These are phyloP conservation scores for Paragorgia papillata DNA, from an alignment of 92 coral and sea anemone species.

Conservation along the genomic window DNA sequence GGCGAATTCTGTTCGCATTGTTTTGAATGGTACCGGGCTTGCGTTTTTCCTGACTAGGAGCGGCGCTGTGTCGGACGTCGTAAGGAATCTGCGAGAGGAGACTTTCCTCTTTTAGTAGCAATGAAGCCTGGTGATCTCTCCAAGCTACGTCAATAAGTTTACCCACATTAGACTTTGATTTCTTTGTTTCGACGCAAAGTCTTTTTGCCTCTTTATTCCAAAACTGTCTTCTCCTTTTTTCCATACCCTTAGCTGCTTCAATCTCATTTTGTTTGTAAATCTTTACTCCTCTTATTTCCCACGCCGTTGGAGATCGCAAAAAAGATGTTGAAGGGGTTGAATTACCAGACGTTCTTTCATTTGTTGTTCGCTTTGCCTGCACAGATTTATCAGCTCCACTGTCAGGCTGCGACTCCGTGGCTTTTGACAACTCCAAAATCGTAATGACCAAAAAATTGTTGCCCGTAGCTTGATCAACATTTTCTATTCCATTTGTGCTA, in stretches of 20 bases:
- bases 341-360: background rate
- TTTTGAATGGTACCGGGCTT: slow-evolving; percentile 41
- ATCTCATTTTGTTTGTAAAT: slow-evolving; percentile 11
- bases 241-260: slow-evolving; percentile 20
- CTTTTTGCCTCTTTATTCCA: slow-evolving; percentile 3
- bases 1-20: slow-evolving; percentile 42
- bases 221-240: slow-evolving; percentile 25
- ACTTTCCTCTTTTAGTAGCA: background rate
- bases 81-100: background rate
- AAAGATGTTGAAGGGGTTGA: background rate
- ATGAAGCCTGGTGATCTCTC: slow-evolving; percentile 5
- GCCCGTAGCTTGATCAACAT: background rate
- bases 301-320: slow-evolving; percentile 13
- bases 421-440: background rate
- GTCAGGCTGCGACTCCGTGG: background rate
- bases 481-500: background rate
- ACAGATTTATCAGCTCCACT: background rate
- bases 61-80: background rate
- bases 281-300: slow-evolving; percentile 25
- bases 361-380: background rate
- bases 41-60: background rate
- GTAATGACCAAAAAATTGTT: background rate
- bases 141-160: background rate
- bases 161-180: background rate
- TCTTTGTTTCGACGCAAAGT: background rate